Evolutionary conservation across 30 jellyfish, hydroid and myxozoan species (phyloP), one percentile per base, ranked within the genome.

Genomic region (Hydractinia echinata): DNA sequence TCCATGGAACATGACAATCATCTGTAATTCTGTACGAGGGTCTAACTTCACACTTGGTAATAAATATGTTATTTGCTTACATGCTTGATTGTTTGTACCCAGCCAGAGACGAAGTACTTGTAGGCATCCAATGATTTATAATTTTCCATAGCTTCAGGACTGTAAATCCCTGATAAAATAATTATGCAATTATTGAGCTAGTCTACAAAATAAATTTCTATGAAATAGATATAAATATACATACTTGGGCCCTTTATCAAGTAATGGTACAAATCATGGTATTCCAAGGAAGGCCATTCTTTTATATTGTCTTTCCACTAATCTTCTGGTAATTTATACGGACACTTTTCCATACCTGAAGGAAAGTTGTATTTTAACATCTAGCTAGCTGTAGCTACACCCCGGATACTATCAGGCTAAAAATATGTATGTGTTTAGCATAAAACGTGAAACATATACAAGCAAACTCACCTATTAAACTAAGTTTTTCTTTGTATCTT

Each of bases 121-220:
- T 21, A 72, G 10, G 81, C 81, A 19, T 72, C 81, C 61, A 72
- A 60, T 72, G 81, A 72, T 72, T 72, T 72, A 72, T 20, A 72
- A 21, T 72, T 72, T 49, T 72, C 81, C 81, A 72, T 72, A 51
- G 81, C 81, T 60, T 72, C 81, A 18, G 54, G 81, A 53, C 61
- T 18, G 54, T 72, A 72, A 72, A 72, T 53, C n/a, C 81, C 81
- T 72, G n/a, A n/a, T n/a, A n/a, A n/a, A n/a, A n/a, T n/a, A n/a
- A n/a, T n/a, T n/a, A 15, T 56, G 68, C 15, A 58, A 58, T 18
- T 58, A 18, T 58, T 58, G 19, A 3, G 69, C 15, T 58, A 18
- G 69, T 11, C 69, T 30, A 30, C 44, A 30, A 30, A 30, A 30
- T 30, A 30, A 30, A 30, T 30, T 30, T 30, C 44, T 30, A 0